Evolutionary conservation across 2,113 vertebrate genomes (phyloP).

Genomic region (Odobenus rosmarus): DNA sequence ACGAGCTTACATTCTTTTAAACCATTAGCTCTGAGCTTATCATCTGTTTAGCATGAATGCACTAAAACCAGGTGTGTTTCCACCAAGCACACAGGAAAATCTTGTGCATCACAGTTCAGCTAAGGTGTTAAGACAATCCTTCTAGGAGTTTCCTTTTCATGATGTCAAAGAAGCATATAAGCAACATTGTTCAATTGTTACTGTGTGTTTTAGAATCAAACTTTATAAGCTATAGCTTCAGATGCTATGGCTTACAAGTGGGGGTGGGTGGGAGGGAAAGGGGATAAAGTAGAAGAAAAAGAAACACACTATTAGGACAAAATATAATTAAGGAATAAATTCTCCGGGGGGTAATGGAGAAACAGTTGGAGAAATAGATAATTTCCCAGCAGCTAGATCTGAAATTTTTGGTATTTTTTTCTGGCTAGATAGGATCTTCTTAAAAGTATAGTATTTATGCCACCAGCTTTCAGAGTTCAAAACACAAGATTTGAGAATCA

Average conservation of each 20-base stretch:
- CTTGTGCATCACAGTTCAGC: slow-evolving; percentile 80
- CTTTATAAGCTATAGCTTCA: slow-evolving; percentile 68
- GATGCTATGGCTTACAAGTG: slow-evolving; percentile 57
- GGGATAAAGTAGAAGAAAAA: slow-evolving; percentile 60
- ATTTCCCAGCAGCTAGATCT: slow-evolving; percentile 83
- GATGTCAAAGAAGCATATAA: slow-evolving; percentile 66
- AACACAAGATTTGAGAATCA: slow-evolving; percentile 67
- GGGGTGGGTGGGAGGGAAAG: no score
- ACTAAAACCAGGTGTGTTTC: slow-evolving; percentile 71
- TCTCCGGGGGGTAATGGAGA: slow-evolving; percentile 73
- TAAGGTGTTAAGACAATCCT: slow-evolving; percentile 82
- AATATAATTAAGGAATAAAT: slow-evolving; percentile 75
- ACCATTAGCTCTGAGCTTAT: slow-evolving; percentile 69
- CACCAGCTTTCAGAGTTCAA: slow-evolving; percentile 79
- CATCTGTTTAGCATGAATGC: neutral
- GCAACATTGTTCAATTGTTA: slow-evolving; percentile 51
- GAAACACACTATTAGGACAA: slow-evolving; percentile 79
- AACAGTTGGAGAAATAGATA: slow-evolving; percentile 74
- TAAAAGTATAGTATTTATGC: slow-evolving; percentile 74
- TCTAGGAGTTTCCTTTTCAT: slow-evolving; percentile 74
- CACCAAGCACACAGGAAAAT: slow-evolving; percentile 71
- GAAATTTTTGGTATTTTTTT: slow-evolving; percentile 86
- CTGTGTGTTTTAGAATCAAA: slow-evolving; percentile 68
- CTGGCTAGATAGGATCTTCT: slow-evolving; percentile 80
- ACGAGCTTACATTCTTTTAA: slow-evolving; percentile 73